Evolutionary conservation across 2,797 vertebrate genomes (phyloP).

Genomic region (Melanotaenia trifasciata): DNA sequence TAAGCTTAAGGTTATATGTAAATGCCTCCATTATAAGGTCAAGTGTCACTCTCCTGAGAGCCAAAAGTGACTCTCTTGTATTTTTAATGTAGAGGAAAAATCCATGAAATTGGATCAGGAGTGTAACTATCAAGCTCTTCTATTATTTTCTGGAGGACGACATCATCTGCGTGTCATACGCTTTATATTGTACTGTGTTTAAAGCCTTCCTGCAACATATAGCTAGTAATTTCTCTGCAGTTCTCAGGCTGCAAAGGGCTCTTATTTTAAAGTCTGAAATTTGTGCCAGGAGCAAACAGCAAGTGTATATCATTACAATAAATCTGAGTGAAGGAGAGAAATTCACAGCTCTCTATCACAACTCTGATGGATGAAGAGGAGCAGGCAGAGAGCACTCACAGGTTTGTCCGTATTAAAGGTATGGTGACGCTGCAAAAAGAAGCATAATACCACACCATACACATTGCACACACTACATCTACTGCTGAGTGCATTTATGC

Average conservation of each 20-base stretch:
- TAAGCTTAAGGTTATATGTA: slow-evolving; percentile 62
- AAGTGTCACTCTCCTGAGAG: slow-evolving; percentile 32
- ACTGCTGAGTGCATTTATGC: slow-evolving; percentile 4
- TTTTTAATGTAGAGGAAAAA: slow-evolving; percentile 40
- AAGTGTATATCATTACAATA: slow-evolving; percentile 73
- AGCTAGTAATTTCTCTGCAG: slow-evolving; percentile 29
- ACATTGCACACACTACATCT: not conserved
- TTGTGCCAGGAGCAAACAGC: slow-evolving; percentile 43
- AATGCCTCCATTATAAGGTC: slow-evolving; percentile 60
- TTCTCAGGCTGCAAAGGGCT: slow-evolving; percentile 37
- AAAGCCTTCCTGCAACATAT: slow-evolving; percentile 28
- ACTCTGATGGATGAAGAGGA: slow-evolving; percentile 60
- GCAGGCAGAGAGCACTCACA: slow-evolving; percentile 59
- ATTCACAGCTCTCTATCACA: slow-evolving; percentile 62
- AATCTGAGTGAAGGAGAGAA: slow-evolving; percentile 68
- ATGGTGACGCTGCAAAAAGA: slow-evolving; percentile 42
- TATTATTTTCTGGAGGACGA: slow-evolving; percentile 6
- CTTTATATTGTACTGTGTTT: slow-evolving; percentile 11
- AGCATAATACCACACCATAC: slow-evolving; percentile 6
- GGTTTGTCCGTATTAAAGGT: slow-evolving; percentile 47
- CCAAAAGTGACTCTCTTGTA: slow-evolving; percentile 5
- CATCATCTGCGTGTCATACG: slow-evolving; percentile 2
- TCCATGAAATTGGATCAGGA: slow-evolving; percentile 21
- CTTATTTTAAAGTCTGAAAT: slow-evolving; percentile 51
- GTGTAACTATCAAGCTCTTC: slow-evolving; percentile 25